phyloP scores from a whole-genome alignment of 2,113 vertebrate species.

The Malurus alboscapulatus region DNA sequence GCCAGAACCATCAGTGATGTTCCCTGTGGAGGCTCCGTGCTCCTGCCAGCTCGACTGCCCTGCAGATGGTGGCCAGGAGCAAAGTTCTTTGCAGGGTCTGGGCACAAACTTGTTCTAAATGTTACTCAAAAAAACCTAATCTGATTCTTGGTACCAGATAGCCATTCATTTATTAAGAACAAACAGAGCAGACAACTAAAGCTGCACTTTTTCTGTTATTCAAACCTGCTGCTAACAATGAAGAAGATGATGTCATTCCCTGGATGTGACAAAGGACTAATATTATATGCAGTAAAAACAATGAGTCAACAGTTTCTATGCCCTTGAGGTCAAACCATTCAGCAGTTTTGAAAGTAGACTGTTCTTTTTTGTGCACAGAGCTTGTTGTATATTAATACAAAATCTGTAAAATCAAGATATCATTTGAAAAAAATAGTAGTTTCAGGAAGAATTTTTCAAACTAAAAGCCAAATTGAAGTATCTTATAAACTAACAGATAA shows the following conservation, averaged over 20 bases:
- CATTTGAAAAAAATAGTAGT: background rate
- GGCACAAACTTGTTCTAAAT: conserved; percentile 1
- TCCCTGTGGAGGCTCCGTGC: background rate
- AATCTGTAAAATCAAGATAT: conserved; percentile 27
- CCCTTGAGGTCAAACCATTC: conserved; percentile 70
- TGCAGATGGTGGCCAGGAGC: background rate
- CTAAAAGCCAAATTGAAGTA: background rate
- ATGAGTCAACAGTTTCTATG: conserved; percentile 73
- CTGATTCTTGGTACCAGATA: conserved; percentile 27
- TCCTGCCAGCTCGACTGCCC: conserved; percentile 13
- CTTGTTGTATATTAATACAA: background rate
- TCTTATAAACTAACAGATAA: background rate
- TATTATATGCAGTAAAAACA: conserved; percentile 72
- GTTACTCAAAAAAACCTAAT: conserved; percentile 17
- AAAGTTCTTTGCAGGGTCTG: background rate
- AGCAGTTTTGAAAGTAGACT: conserved; percentile 58
- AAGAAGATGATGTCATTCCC: conserved; percentile 69
- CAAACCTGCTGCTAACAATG: conserved; percentile 67
- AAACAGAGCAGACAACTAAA: conserved; percentile 39
- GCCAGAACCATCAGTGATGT: background rate
- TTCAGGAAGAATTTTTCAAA: background rate
- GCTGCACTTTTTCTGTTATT: conserved; percentile 53
- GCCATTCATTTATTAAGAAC: conserved; percentile 36
- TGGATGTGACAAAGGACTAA: conserved; percentile 71
- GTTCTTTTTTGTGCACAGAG: conserved; percentile 46